phyloP scores from a whole-genome alignment of 2,888 invertebrate species.

The Phyto melanocephala region DNA sequence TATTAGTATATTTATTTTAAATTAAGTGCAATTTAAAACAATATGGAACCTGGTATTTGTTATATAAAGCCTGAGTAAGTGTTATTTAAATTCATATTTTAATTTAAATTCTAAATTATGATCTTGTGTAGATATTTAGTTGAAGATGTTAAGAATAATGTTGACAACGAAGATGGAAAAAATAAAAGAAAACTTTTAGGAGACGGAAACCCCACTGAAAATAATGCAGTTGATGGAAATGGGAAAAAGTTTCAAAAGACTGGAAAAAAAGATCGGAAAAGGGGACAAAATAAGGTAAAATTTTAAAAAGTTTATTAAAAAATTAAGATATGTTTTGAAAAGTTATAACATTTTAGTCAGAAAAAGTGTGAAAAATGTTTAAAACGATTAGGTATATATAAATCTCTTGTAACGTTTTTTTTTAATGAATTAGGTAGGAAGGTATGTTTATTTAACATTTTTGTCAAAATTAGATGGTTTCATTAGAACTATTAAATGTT shows the following conservation, averaged over 20 bases:
- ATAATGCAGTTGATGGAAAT: background rate
- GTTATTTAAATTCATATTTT: background rate
- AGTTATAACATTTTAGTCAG: no score
- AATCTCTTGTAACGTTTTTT: no score
- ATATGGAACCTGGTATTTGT: slow-evolving; percentile 78
- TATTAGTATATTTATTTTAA: background rate
- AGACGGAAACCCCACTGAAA: background rate
- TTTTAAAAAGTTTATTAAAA: background rate
- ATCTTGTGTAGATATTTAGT: slow-evolving; percentile 68
- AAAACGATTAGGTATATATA: no score
- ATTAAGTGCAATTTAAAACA: slow-evolving; percentile 18
- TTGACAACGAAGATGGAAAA: slow-evolving; percentile 60
- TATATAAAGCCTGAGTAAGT: slow-evolving; percentile 76
- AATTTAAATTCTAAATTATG: no score
- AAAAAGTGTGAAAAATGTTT: no score
- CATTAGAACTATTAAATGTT: no score
- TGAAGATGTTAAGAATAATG: slow-evolving; percentile 61
- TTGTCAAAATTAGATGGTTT: no score
- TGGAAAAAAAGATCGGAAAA: slow-evolving; percentile 73
- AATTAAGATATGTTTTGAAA: background rate
- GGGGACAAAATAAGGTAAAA: slow-evolving; percentile 76
- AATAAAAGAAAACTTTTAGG: slow-evolving; percentile 40
- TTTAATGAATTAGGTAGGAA: no score
- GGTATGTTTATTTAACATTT: no score
- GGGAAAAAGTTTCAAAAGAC: slow-evolving; percentile 67